Percentiles rank a stretch among this genome's conserved stretches.
These are phyloP conservation scores for Mastigias papua DNA, from an alignment of 30 jellyfish, hydroid and myxozoan genomes.

Conservation along the genomic window DNA sequence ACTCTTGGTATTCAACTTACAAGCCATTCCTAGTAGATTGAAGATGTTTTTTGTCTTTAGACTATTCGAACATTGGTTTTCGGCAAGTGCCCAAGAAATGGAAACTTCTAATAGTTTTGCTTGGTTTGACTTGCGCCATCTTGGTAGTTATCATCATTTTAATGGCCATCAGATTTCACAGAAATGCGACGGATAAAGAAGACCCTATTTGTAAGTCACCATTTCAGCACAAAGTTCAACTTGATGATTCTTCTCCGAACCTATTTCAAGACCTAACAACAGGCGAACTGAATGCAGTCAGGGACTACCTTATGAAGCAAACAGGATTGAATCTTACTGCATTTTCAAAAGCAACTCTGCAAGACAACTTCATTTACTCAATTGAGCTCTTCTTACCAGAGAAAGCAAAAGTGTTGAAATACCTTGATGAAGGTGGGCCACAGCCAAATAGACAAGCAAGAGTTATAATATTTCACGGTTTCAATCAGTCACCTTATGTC, in stretches of 20 bases:
- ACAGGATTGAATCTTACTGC: conserved; percentile 27
- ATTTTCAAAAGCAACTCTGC: conserved; percentile 48
- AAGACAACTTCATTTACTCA: conserved; percentile 56
- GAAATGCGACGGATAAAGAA: not conserved
- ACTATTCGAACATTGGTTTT: too few species aligned
- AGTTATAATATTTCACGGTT: conserved; percentile 67
- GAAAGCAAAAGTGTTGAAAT: conserved; percentile 33
- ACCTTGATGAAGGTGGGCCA: conserved; percentile 53
- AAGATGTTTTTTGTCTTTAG: too few species aligned
- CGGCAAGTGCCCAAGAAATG: not conserved
- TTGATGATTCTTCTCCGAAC: conserved; percentile 15
- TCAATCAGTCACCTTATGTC: conserved; percentile 15
- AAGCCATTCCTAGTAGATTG: too few species aligned
- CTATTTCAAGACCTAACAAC: conserved; percentile 59
- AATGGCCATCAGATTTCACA: not conserved
- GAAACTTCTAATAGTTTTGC: not conserved
- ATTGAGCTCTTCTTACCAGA: conserved; percentile 68
- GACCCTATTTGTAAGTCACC: conserved; percentile 4
- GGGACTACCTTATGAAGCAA: conserved; percentile 3
- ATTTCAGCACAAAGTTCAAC: not conserved
- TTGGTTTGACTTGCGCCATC: not conserved
- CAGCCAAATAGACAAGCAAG: conserved; percentile 71
- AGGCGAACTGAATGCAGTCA: conserved; percentile 35
- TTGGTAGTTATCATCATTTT: not conserved
- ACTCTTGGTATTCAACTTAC: too few species aligned